These are phyloP conservation scores for Esox masquinongy DNA, from an alignment of 2,797 vertebrate genomes.

Conservation along the genomic window DNA sequence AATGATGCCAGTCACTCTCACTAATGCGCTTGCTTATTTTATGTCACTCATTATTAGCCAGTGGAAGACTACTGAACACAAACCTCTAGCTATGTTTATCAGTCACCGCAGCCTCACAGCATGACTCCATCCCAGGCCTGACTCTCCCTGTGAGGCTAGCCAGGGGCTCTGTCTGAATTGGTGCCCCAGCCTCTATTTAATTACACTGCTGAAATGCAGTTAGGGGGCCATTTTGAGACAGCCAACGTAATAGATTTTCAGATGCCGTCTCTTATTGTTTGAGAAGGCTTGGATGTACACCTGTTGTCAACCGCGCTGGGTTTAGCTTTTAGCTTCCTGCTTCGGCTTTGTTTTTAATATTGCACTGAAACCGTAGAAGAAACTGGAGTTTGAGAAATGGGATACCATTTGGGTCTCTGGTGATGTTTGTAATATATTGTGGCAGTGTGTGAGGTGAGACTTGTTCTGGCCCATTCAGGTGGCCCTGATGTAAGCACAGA, in stretches of 20 bases:
- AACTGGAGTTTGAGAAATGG: slow-evolving; percentile 47
- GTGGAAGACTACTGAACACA: slow-evolving; percentile 58
- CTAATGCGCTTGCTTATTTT: slow-evolving; percentile 29
- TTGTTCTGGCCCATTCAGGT: neutral
- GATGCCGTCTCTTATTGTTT: slow-evolving; percentile 20
- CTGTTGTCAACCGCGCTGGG: neutral
- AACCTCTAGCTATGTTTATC: slow-evolving; percentile 43
- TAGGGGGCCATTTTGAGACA: too few species aligned
- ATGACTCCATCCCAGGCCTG: neutral
- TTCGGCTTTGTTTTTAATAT: slow-evolving; percentile 51
- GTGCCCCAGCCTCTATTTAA: too few species aligned
- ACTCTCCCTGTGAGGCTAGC: too few species aligned
- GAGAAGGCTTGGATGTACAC: slow-evolving; percentile 19
- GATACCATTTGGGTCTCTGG: neutral
- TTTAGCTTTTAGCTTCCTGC: slow-evolving; percentile 21
- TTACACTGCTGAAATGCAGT: too few species aligned
- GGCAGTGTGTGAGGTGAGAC: neutral
- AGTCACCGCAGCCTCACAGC: neutral
- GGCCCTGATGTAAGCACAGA: neutral
- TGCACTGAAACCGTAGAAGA: slow-evolving; percentile 53
- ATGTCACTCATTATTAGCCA: slow-evolving; percentile 14
- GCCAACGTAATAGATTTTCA: too few species aligned
- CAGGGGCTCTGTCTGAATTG: too few species aligned
- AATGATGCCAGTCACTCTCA: slow-evolving; percentile 14
- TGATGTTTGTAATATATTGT: neutral